These are phyloP conservation scores for Cataglyphis livida DNA, from an alignment of 2,888 invertebrate species.

Conservation along the genomic window DNA sequence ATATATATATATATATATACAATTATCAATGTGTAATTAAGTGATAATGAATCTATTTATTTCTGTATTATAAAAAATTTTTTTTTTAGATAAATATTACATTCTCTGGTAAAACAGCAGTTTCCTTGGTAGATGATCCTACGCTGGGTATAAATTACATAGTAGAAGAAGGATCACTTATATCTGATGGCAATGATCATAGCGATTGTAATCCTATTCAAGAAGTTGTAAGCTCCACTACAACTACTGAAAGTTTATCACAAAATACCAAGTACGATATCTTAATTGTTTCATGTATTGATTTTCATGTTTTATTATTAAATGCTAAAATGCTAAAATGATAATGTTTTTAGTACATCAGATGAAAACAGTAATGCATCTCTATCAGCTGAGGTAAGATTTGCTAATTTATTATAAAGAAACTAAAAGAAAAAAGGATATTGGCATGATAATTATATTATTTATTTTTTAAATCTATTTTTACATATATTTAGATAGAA, in stretches of 20 bases:
- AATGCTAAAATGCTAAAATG: slow-evolving; percentile 5
- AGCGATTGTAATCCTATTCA: slow-evolving; percentile 59
- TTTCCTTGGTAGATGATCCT: slow-evolving; percentile 91
- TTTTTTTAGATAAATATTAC: slow-evolving; percentile 89
- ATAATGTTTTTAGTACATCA: slow-evolving; percentile 69
- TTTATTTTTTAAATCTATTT: slow-evolving; percentile 1
- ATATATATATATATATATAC: too few species aligned
- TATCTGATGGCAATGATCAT: slow-evolving; percentile 64
- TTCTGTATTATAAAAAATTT: slow-evolving; percentile 48
- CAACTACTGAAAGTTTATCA: neutral
- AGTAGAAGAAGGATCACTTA: slow-evolving; percentile 87
- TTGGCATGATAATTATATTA: slow-evolving; percentile 35
- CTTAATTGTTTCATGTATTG: neutral
- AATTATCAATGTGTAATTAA: neutral
- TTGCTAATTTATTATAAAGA: slow-evolving; percentile 14
- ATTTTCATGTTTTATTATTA: neutral
- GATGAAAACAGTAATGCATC: slow-evolving; percentile 80
- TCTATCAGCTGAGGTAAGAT: slow-evolving; percentile 75
- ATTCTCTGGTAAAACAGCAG: slow-evolving; percentile 90
- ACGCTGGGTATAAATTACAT: slow-evolving; percentile 92
- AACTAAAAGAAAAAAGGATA: slow-evolving; percentile 20
- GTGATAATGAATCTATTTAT: neutral
- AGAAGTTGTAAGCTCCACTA: slow-evolving; percentile 53
- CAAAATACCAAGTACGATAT: slow-evolving; percentile 32
- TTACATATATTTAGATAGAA: neutral